Conservation (phyloP, 2,888 invertebrate species). For the Neoaliturus tenellus region DNA sequence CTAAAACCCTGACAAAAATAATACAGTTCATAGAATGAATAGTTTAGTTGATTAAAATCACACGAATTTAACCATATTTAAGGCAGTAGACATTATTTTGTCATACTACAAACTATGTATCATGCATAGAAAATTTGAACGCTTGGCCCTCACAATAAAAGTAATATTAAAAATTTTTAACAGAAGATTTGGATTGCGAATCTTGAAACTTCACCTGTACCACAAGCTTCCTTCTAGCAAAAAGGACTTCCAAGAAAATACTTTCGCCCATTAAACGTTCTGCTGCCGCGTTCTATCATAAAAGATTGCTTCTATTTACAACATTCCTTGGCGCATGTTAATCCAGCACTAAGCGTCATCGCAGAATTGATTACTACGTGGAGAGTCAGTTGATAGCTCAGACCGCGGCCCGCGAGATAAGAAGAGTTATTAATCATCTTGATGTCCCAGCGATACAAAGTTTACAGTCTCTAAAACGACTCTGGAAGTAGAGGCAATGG, state of each 20-base stretch:
- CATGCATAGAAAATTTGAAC: no score
- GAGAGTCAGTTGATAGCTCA: background rate
- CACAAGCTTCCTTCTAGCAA: no score
- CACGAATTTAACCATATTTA: no score
- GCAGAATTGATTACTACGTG: constrained; percentile 1
- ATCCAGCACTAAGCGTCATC: constrained; percentile 3
- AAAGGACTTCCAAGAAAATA: background rate
- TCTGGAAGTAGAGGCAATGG: background rate
- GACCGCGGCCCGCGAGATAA: background rate
- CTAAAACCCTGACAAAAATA: no score
- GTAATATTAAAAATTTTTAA: no score
- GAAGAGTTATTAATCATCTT: background rate
- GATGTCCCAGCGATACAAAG: background rate
- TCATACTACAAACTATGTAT: no score
- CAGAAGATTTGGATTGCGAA: no score
- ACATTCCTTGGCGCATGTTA: constrained; percentile 9
- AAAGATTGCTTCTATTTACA: constrained; percentile 4
- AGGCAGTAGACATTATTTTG: no score
- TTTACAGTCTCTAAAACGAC: constrained; percentile 4
- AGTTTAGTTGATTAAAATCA: no score
- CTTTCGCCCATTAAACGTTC: background rate
- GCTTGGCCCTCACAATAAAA: no score
- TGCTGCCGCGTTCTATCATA: background rate
- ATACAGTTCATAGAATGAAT: no score
- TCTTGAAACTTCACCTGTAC: no score